phyloP scores from a whole-genome alignment of 2,888 invertebrate species.

The Chironomus tentans region DNA sequence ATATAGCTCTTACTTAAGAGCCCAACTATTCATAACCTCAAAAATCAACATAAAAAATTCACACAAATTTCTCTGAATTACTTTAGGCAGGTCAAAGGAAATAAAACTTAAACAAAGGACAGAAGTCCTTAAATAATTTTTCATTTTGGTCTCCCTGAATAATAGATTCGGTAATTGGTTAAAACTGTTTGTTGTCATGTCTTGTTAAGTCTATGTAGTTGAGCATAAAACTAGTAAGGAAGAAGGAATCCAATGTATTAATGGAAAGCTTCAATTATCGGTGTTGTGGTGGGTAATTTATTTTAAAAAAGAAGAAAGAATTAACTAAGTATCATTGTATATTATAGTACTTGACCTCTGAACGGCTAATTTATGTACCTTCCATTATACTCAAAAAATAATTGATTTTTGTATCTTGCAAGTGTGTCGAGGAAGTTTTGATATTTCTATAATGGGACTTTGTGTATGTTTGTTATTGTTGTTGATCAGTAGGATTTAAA shows the following conservation, averaged over 20 bases:
- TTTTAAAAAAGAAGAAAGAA: neutral
- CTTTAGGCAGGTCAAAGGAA: no score
- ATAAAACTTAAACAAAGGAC: no score
- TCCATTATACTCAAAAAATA: neutral
- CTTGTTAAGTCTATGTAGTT: neutral
- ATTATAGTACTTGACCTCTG: neutral
- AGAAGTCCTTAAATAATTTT: no score
- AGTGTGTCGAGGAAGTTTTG: neutral
- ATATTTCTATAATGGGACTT: neutral
- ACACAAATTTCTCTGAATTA: no score
- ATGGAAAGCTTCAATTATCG: neutral
- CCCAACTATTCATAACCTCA: no score
- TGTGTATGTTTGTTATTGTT: neutral
- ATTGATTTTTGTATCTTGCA: neutral
- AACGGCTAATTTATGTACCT: neutral
- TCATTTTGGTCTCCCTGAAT: no score
- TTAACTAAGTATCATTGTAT: neutral
- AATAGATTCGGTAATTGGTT: no score
- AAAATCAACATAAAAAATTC: no score
- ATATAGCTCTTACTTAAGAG: no score
- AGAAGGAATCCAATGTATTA: neutral
- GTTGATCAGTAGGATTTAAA: neutral
- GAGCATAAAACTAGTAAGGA: neutral
- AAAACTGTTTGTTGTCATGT: no score
- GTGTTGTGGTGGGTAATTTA: constrained; percentile 15